Conservation (phyloP, 2,113 vertebrate species). For the Oryzias celebensis region DNA sequence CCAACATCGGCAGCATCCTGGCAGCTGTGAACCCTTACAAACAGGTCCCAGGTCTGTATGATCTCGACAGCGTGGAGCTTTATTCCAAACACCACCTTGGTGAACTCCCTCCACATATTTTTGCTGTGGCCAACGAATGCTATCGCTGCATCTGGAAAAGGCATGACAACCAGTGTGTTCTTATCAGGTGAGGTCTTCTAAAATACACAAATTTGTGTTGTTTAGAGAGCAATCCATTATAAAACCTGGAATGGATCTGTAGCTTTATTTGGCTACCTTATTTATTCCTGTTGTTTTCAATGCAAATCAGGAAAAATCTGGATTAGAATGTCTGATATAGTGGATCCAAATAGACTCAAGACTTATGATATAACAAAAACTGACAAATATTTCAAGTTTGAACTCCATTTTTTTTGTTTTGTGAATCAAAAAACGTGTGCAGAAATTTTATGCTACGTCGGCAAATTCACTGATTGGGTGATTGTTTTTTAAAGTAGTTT, state of each 20-base stretch:
- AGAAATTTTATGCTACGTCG: no score
- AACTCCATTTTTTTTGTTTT: no score
- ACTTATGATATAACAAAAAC: no score
- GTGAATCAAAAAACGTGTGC: no score
- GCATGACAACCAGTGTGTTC: slow-evolving; percentile 91
- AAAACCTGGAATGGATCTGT: not conserved
- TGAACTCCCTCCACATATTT: slow-evolving; percentile 91
- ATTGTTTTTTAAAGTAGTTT: no score
- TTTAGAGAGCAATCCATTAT: slow-evolving; percentile 1
- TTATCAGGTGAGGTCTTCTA: slow-evolving; percentile 82
- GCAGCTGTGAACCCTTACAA: slow-evolving; percentile 92
- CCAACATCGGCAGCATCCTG: slow-evolving; percentile 92
- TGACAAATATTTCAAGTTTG: no score
- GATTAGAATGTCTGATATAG: no score
- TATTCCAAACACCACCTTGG: slow-evolving; percentile 88
- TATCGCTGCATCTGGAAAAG: slow-evolving; percentile 94
- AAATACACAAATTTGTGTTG: not conserved
- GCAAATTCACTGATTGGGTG: no score
- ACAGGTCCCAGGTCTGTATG: slow-evolving; percentile 83
- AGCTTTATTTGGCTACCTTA: not conserved
- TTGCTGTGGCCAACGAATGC: slow-evolving; percentile 89
- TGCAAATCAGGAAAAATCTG: no score
- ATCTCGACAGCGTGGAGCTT: slow-evolving; percentile 80
- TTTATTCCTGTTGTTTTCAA: not conserved
- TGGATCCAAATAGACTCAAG: no score